phyloP scores from a whole-genome alignment of 2,888 invertebrate species.

The Coenonympha arcania region DNA sequence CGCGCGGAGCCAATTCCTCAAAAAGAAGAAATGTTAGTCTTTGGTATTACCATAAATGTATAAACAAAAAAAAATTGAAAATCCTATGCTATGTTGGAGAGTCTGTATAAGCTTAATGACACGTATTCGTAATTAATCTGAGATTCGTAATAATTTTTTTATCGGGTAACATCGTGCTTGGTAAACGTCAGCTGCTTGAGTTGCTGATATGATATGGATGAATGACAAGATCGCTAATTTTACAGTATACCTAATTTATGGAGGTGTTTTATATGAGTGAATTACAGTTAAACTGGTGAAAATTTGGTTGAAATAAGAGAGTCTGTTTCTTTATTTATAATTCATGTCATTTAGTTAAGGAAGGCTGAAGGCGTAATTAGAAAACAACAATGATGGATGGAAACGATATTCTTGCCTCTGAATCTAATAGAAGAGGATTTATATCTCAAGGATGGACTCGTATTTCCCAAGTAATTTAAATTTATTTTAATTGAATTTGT shows the following conservation, averaged over 20 bases:
- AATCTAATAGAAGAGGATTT: conserved; percentile 75
- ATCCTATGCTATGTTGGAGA: too few relatives aligned
- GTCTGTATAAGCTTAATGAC: background rate
- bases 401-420: conserved; percentile 76
- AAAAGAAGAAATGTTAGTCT: too few relatives aligned
- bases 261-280: background rate
- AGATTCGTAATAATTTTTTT: background rate
- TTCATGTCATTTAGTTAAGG: conserved; percentile 15
- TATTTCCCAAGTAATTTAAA: conserved; percentile 76
- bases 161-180: conserved; percentile 14
- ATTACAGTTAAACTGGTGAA: background rate
- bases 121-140: background rate
- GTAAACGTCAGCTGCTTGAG: too few relatives aligned
- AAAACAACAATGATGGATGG: conserved; percentile 76
- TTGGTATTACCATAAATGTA: too few relatives aligned
- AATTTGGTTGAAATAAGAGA: background rate
- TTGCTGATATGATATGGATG: conserved; percentile 14
- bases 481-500: too few relatives aligned
- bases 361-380: conserved; percentile 1
- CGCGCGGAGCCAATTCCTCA: too few relatives aligned
- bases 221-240: conserved; percentile 21
- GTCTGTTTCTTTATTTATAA: background rate
- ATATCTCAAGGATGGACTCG: conserved; percentile 79
- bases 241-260: background rate
- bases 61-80: too few relatives aligned